A percentile compares a stretch with the other conserved stretches of the same genome.
phyloP scores from a whole-genome alignment of 2,888 invertebrate species.

The Hirtodrosophila confusa region DNA sequence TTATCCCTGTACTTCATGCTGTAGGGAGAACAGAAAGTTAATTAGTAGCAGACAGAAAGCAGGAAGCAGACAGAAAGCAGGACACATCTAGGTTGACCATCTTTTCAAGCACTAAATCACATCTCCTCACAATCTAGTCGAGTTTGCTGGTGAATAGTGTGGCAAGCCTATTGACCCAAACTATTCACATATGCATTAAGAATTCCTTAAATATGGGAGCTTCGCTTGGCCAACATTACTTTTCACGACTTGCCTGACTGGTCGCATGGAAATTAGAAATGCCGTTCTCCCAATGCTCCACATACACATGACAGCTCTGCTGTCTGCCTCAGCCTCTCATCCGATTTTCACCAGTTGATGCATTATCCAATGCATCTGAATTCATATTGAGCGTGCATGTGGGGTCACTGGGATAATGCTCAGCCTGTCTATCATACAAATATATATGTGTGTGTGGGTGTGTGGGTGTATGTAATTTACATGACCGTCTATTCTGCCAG shows the following conservation, averaged over 20 bases:
- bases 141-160: no score
- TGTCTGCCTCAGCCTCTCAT: not conserved
- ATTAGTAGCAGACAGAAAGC: no score
- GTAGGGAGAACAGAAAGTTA: no score
- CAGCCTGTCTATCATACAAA: not conserved
- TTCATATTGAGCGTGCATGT: conserved; percentile 40
- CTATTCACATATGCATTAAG: not conserved
- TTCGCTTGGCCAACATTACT: not conserved
- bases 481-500: conserved; percentile 56
- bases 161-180: no score
- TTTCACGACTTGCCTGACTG: conserved; percentile 3
- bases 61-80: no score
- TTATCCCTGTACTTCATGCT: no score
- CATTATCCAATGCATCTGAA: conserved; percentile 34
- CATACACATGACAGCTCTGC: not conserved
- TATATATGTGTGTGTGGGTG: not conserved
- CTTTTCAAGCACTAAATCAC: no score
- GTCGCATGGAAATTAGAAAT: conserved; percentile 31
- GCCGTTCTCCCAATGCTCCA: conserved; percentile 15
- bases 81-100: no score
- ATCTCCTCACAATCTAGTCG: no score
- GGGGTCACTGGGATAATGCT: conserved; percentile 53
- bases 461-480: conserved; percentile 53
- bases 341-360: conserved; percentile 36
- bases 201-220: not conserved